Conservation (phyloP, 2,113 vertebrate species). For the Psittacus erithacus region DNA sequence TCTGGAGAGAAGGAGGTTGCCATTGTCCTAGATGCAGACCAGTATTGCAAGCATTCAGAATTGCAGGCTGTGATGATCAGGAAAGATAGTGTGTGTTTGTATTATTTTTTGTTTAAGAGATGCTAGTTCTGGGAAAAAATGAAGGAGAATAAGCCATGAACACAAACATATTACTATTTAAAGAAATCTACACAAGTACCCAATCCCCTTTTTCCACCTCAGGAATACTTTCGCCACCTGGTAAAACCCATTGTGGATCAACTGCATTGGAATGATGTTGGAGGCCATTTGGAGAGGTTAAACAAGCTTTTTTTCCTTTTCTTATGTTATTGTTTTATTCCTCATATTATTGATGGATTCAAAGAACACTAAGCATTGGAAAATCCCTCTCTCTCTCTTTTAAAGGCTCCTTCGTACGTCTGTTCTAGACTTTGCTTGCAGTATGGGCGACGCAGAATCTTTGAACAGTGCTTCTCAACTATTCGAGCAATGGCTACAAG, state of each 20-base stretch:
- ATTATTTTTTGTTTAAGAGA: background rate
- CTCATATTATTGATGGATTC: background rate
- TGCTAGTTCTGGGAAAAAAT: background rate
- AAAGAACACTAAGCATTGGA: background rate
- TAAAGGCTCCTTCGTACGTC: slow-evolving; percentile 87
- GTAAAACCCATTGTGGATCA: slow-evolving; percentile 73
- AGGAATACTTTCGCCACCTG: slow-evolving; percentile 81
- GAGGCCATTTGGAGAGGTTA: slow-evolving; percentile 62
- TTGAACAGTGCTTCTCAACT: slow-evolving; percentile 73
- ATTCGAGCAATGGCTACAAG: slow-evolving; percentile 82
- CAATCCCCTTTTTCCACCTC: background rate
- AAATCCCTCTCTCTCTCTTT: background rate
- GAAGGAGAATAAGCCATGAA: background rate
- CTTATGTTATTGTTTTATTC: background rate
- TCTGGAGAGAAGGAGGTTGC: background rate
- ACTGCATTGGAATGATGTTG: slow-evolving; percentile 80
- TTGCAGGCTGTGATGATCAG: background rate
- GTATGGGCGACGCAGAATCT: slow-evolving; percentile 76
- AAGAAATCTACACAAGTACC: background rate
- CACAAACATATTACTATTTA: background rate
- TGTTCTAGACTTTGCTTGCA: slow-evolving; percentile 85
- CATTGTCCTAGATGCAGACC: background rate
- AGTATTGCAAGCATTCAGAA: background rate
- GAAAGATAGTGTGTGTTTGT: background rate
- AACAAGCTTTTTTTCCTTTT: background rate